Conservation (phyloP, 2,797 vertebrate species). For the Numenius phaeopus region DNA sequence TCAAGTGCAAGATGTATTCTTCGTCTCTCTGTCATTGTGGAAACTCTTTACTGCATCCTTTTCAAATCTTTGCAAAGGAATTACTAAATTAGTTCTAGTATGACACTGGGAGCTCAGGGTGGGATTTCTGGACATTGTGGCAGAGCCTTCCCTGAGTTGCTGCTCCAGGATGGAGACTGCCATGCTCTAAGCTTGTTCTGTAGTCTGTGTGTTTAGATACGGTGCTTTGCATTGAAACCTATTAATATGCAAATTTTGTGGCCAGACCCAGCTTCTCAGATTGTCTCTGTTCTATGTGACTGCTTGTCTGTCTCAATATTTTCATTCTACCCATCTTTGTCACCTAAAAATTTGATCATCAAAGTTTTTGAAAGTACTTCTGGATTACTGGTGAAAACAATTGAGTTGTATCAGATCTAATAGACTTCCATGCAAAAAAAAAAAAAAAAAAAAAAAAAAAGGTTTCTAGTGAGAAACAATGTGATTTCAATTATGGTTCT, state of each 20-base stretch:
- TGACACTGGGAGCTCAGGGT: background rate
- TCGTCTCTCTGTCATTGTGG: background rate
- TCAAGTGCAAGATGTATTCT: background rate
- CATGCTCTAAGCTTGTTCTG: background rate
- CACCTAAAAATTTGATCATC: background rate
- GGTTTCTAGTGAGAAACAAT: background rate
- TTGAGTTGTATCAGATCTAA: background rate
- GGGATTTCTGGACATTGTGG: background rate
- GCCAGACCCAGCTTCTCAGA: background rate
- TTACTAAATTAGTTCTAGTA: background rate
- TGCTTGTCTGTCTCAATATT: background rate
- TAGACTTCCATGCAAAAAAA: background rate
- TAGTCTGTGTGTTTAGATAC: background rate
- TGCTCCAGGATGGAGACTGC: background rate
- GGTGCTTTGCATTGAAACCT: background rate
- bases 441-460: background rate
- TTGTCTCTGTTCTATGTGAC: background rate
- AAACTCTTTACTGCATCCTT: background rate
- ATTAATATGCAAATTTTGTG: background rate
- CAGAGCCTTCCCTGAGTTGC: background rate
- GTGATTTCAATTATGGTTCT: background rate
- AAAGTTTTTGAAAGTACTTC: background rate
- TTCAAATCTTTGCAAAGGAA: background rate
- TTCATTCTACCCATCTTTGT: background rate
- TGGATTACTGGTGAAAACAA: background rate